phyloP scores from a whole-genome alignment of 2,888 invertebrate genomes.

The Oxyscelio sp. region DNA sequence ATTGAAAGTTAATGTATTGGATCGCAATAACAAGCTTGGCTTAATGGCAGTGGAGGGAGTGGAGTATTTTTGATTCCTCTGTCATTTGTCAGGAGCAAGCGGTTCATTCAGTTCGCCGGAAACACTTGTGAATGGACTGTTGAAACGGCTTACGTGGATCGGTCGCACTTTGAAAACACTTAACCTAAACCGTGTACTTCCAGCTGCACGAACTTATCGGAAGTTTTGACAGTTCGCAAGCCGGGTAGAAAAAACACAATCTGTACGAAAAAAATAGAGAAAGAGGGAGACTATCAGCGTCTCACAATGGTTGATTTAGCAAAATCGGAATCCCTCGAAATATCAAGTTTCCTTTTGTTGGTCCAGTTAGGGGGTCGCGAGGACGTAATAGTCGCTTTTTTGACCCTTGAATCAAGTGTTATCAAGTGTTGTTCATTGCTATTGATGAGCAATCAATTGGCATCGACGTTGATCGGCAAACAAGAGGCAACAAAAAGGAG shows the following conservation, averaged over 20 bases:
- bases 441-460: constrained; percentile 2
- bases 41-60: constrained; percentile 70
- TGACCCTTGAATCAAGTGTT: constrained; percentile 38
- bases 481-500: not conserved
- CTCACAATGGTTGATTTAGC: not conserved
- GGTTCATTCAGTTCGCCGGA: constrained; percentile 70
- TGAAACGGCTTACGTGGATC: constrained; percentile 55
- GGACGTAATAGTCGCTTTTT: not conserved
- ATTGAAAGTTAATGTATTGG: constrained; percentile 60
- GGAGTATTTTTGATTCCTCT: constrained; percentile 64
- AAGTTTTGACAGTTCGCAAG: constrained; percentile 53
- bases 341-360: constrained; percentile 26
- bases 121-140: constrained; percentile 65
- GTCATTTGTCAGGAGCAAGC: constrained; percentile 39
- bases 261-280: constrained; percentile 28
- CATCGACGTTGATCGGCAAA: not conserved
- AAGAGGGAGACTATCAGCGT: not conserved
- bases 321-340: constrained; percentile 1
- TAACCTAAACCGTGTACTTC: not conserved
- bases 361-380: not conserved
- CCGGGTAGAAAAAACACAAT: too few relatives aligned
- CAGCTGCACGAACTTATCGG: constrained; percentile 10
- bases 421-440: constrained; percentile 4
- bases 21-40: constrained; percentile 59
- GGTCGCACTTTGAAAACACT: constrained; percentile 60